Evolutionary conservation across 2,797 vertebrate genomes (phyloP).

Genomic region (Pseudomugil gertrudae): DNA sequence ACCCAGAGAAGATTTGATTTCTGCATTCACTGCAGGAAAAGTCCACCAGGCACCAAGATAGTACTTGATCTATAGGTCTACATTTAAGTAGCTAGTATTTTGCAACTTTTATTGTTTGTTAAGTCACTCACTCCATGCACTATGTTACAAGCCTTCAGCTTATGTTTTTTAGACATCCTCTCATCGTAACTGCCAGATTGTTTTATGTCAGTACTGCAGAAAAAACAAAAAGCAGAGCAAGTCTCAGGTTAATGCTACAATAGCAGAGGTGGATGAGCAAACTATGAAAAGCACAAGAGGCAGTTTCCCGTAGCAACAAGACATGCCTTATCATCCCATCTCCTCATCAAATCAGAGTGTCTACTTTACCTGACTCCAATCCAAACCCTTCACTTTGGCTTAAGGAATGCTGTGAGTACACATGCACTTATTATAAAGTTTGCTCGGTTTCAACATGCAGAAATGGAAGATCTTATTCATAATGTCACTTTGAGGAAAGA

Average conservation of each 20-base stretch:
- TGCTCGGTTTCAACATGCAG: constrained; percentile 35
- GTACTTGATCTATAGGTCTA: neutral
- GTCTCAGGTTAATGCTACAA: constrained; percentile 1
- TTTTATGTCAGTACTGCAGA: constrained; percentile 1
- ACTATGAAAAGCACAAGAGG: constrained; percentile 31
- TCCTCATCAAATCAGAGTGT: constrained; percentile 25
- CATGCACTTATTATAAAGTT: constrained; percentile 40
- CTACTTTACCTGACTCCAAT: constrained; percentile 12
- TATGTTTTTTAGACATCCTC: neutral
- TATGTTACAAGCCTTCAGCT: neutral
- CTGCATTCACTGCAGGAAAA: constrained; percentile 22
- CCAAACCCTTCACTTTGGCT: constrained; percentile 29
- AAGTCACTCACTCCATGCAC: neutral
- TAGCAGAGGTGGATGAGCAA: constrained; percentile 23
- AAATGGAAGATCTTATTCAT: constrained; percentile 31
- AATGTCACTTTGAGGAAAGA: constrained; percentile 8
- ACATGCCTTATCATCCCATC: constrained; percentile 3
- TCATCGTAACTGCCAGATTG: neutral
- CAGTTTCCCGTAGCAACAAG: constrained; percentile 22
- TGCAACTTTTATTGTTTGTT: neutral
- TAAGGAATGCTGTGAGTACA: constrained; percentile 25
- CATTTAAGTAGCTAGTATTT: constrained; percentile 2
- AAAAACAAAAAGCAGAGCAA: neutral
- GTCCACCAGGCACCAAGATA: constrained; percentile 28
- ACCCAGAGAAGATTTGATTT: constrained; percentile 21